A percentile compares a stretch with the other conserved stretches of the same genome.
These are phyloP conservation scores for Drosophila lini DNA, from an alignment of 1,140 invertebrate genomes.

Conservation along the genomic window DNA sequence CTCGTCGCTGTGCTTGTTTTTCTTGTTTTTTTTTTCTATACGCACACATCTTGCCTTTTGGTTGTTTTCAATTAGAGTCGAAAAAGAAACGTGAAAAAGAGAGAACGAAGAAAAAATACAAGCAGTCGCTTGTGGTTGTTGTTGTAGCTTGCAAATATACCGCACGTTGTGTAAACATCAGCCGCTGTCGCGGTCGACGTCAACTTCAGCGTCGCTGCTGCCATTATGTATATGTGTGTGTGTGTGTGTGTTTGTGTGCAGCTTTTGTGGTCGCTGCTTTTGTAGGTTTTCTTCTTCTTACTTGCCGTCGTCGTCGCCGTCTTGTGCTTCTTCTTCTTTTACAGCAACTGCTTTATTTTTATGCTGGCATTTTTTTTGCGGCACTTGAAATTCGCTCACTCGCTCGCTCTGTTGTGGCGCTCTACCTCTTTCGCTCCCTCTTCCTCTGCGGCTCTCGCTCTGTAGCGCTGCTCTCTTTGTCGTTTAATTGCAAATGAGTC, in stretches of 20 bases:
- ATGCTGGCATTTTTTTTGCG: constrained; percentile 81
- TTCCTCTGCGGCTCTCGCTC: neutral
- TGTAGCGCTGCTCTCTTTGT: constrained; percentile 50
- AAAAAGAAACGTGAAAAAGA: constrained; percentile 60
- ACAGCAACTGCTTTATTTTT: constrained; percentile 73
- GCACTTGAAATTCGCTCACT: constrained; percentile 63
- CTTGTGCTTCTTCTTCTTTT: constrained; percentile 57
- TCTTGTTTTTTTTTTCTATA: constrained; percentile 67
- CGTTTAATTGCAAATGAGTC: constrained; percentile 80
- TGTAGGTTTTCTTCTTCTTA: constrained; percentile 53
- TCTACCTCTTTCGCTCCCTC: constrained; percentile 12
- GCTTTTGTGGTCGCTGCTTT: constrained; percentile 66
- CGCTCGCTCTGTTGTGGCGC: constrained; percentile 8
- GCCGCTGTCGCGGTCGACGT: constrained; percentile 42
- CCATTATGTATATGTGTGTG: neutral
- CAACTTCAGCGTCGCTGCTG: constrained; percentile 26
- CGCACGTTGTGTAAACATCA: constrained; percentile 79
- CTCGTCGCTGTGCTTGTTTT: constrained; percentile 62
- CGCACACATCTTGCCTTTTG: constrained; percentile 54
- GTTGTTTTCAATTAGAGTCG: constrained; percentile 79
- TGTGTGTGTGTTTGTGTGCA: constrained; percentile 36
- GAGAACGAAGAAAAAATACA: constrained; percentile 59
- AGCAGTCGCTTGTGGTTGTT: constrained; percentile 49
- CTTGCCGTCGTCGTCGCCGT: constrained; percentile 24
- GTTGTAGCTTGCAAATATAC: constrained; percentile 65